Evolutionary conservation across 1,140 invertebrate genomes (phyloP).

Genomic region (Macrobrachium rosenbergii): DNA sequence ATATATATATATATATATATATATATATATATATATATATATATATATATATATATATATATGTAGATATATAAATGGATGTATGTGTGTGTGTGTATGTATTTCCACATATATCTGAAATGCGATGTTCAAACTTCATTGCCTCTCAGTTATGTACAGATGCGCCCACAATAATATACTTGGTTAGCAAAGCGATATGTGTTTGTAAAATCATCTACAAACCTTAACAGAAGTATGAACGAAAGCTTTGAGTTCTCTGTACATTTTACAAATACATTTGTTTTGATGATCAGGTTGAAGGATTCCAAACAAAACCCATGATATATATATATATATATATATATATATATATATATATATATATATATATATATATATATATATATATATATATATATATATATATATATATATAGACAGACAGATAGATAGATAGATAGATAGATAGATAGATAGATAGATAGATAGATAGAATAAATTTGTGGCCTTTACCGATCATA

Average conservation of each 20-base stretch:
- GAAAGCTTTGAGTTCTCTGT: no score
- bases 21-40: slow-evolving; percentile 43
- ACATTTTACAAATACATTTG: no score
- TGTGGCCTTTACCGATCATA: no score
- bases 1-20: no score
- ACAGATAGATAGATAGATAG: slow-evolving; percentile 7
- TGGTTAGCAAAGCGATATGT: no score
- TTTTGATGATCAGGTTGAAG: no score
- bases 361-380: slow-evolving; percentile 37
- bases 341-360: slow-evolving; percentile 31
- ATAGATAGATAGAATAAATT: neutral
- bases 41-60: slow-evolving; percentile 46
- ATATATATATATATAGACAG: slow-evolving; percentile 2
- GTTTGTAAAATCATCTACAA: neutral
- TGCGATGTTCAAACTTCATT: no score
- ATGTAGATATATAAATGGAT: slow-evolving; percentile 36
- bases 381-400: slow-evolving; percentile 23
- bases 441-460: slow-evolving; percentile 2
- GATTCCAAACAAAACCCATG: no score
- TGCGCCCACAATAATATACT: no score
- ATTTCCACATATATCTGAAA: no score
- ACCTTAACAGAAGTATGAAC: neutral
- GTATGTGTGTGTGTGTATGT: neutral
- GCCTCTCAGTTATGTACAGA: no score
- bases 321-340: no score